Base-by-base conservation (phyloP, 1,140 invertebrate genomes). In the Musca domestica region DNA sequence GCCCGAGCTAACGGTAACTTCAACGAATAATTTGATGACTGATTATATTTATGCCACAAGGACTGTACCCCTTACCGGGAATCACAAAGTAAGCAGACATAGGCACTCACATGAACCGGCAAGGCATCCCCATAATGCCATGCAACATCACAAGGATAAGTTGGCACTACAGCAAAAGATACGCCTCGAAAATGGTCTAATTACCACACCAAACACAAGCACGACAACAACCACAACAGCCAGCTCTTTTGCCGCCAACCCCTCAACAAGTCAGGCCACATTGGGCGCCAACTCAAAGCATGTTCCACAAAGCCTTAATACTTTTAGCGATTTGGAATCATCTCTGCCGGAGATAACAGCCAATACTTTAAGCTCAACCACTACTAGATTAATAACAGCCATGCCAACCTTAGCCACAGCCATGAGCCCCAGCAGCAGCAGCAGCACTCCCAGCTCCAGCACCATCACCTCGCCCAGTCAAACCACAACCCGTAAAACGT, bases 401-500 rank as follows among this genome's bases (percentile, higher is more conserved):
- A 67, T 34, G 66, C 15, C 19, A 17, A 22, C n/a, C 34, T 64
- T 34, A n/a, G 54, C 30, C 52, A 61, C 27, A 54, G 52, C 47
- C 30, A 70, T 71, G 7, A 46, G 69, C 71, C 23, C 58, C 70
- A 52, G 61, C 69, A 56, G n/a, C 71, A 61, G 56, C 71, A 52
- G 61, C 71, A 67, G 41, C 48, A 30, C 30, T 56, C 12, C 61
- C 72, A 25, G 48, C 52, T 4, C 61, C 74, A 49, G 68, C 75
- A 17, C 58, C 71, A 68, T 49, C 27, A 41, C 63, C n/a, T 48
- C 61, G 1, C 61, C 76, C 27, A 68, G 76, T 17, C 54, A 69
- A 66, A 56, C 63, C 49, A 66, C 47, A 6, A 71, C 73, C 2
- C 76, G 69, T 47, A 75, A 73, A 64, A 68, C 71, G 0, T 67